These are phyloP conservation scores for Camponotus fellah DNA, from an alignment of 2,888 invertebrate genomes.

Conservation along the genomic window DNA sequence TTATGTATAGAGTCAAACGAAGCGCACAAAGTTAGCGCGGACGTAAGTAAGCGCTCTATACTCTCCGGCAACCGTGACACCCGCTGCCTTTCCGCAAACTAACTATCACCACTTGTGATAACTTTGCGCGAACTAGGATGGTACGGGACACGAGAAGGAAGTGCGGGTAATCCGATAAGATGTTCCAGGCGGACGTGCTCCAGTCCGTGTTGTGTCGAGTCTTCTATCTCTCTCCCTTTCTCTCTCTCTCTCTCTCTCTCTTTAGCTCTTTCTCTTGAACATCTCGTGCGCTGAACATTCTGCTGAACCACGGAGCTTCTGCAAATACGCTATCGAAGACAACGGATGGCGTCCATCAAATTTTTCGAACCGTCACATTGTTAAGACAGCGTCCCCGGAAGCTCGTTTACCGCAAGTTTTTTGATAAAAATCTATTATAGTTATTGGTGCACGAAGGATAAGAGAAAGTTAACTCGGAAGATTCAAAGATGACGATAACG, in stretches of 20 bases:
- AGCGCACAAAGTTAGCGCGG: conserved; percentile 52
- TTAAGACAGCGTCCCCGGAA: neutral
- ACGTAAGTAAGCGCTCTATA: conserved; percentile 62
- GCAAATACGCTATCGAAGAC: conserved; percentile 31
- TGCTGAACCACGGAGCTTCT: conserved; percentile 25
- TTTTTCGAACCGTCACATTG: conserved; percentile 11
- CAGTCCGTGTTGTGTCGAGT: conserved; percentile 71
- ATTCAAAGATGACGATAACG: conserved; percentile 15
- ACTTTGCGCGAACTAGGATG: conserved; percentile 61
- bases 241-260: neutral
- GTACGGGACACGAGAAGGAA: conserved; percentile 35
- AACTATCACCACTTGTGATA: conserved; percentile 79
- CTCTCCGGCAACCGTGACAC: conserved; percentile 68
- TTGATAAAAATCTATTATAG: conserved; percentile 5
- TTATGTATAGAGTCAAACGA: conserved; percentile 53
- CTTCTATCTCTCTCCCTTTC: neutral
- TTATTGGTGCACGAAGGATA: neutral
- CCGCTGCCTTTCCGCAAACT: conserved; percentile 77
- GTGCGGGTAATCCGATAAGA: conserved; percentile 79
- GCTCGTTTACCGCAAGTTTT: neutral
- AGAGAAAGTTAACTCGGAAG: conserved; percentile 9
- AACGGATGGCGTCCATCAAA: neutral
- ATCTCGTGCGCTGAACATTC: conserved; percentile 9
- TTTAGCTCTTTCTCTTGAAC: conserved; percentile 7
- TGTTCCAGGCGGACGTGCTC: conserved; percentile 77